These are phyloP conservation scores for Drosophila imparisetae DNA, from an alignment of 2,888 invertebrate species.

Conservation along the genomic window DNA sequence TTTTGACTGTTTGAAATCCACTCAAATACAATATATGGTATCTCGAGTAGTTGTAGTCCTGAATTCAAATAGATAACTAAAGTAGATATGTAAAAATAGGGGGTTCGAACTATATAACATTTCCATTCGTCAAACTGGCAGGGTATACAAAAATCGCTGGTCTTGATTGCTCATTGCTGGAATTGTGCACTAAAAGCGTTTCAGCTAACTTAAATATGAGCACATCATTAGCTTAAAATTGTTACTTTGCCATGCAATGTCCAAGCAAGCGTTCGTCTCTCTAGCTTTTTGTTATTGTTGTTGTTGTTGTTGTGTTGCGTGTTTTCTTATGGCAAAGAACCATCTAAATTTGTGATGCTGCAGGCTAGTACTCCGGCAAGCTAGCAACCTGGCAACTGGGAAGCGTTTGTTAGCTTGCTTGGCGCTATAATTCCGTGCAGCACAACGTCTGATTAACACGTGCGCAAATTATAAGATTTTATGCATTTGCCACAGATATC, in stretches of 20 bases:
- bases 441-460: constrained; percentile 78
- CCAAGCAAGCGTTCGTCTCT: not conserved
- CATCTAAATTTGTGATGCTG: constrained; percentile 26
- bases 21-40: no score
- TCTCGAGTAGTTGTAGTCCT: no score
- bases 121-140: not conserved
- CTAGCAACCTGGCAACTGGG: constrained; percentile 10
- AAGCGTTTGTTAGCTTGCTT: constrained; percentile 11
- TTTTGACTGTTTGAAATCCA: not conserved
- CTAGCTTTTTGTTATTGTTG: constrained; percentile 1
- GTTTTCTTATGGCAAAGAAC: constrained; percentile 9
- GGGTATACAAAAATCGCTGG: constrained; percentile 36
- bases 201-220: constrained; percentile 79
- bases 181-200: constrained; percentile 80
- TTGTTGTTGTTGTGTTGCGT: not conserved
- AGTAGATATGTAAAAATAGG: not conserved
- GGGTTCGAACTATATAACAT: not conserved
- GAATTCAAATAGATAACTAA: not conserved
- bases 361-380: constrained; percentile 17
- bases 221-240: constrained; percentile 81
- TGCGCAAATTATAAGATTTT: constrained; percentile 81
- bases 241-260: constrained; percentile 68
- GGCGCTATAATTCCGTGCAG: constrained; percentile 51
- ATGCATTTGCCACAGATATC: constrained; percentile 80
- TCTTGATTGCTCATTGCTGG: constrained; percentile 34